A percentile compares a stretch with the other conserved stretches of the same genome.
Evolutionary conservation across 2,113 vertebrate species (phyloP).

Genomic region (Xenus cinereus): DNA sequence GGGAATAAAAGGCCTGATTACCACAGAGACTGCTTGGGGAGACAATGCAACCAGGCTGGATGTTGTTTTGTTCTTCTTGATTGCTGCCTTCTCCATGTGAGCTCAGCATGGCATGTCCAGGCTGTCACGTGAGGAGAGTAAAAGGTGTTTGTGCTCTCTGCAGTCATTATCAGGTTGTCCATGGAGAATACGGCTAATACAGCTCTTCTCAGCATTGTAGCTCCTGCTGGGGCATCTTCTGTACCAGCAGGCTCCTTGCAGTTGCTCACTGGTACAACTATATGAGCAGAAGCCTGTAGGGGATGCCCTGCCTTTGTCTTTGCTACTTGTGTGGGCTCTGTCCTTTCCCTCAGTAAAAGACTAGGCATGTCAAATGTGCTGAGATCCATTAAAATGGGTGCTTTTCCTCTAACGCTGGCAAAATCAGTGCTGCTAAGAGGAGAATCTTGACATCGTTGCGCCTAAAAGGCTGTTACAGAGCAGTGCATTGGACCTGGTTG

Average conservation of each 20-base stretch:
- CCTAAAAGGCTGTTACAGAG: not conserved
- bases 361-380: not conserved
- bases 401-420: not conserved
- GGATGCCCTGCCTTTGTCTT: not conserved
- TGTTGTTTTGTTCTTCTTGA: conserved; percentile 3
- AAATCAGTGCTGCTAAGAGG: not conserved
- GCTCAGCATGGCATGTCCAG: not conserved
- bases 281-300: not conserved
- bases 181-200: not conserved
- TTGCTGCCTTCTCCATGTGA: not conserved
- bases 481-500: not conserved
- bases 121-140: not conserved
- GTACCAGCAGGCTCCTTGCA: not conserved
- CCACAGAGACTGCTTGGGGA: not conserved
- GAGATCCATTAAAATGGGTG: not conserved
- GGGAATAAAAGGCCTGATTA: conserved; percentile 20
- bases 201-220: not conserved
- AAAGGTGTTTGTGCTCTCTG: not conserved
- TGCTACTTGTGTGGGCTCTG: not conserved
- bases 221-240: not conserved
- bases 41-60: not conserved
- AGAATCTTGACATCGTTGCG: not conserved
- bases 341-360: not conserved
- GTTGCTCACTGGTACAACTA: not conserved
- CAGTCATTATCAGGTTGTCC: not conserved